Base-by-base conservation (phyloP, 2,113 vertebrate genomes). In the Elephas maximus region DNA sequence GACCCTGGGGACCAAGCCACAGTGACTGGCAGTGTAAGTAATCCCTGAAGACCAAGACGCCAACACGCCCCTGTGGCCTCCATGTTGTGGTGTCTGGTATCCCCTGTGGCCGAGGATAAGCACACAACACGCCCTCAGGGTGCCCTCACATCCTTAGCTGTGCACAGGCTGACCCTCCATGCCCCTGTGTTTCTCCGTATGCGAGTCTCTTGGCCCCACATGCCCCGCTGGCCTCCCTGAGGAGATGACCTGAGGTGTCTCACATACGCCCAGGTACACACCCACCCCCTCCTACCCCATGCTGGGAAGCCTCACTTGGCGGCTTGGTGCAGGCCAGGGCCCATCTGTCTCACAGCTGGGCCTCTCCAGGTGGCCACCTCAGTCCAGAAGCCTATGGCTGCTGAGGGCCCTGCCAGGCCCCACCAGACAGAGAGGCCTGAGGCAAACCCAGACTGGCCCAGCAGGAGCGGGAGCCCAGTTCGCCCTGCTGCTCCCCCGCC, bases 1-100 rank as follows among this genome's bases (percentile, higher is more conserved):
- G 33, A 37, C 44, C 21, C 0, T 0, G 0, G 41, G 33, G 5
- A 51, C 2, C 3, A 48, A 24, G 45, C 44, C 17, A 1, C 26
- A 26, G 21, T 6, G 17, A 48, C 48, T 48, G 48, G 48, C 48
- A 48, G 48, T 48, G 48, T 48, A 48, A 48, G 48, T 48, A 48
- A 48, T 48, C 48, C 24, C 24, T 37, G 63, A 71, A 21, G 37
- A 37, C 44, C 17, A 1, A 63, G n/a, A 86, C 37, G 57, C 33
- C 79, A 23, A 2, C 37, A 10, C 1, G 3, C 1, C 3, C 23
- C 4, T 9, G 1, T 53, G 88, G 44, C 28, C 4, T 41, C 28
- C 37, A n/a, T 2, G 14, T 67, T 57, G 8, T 12, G 1, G 23
- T 5, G 1, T 26, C 41, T 20, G 60, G 67, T 62, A 62, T 21